Percentiles rank a stretch among this genome's conserved stretches.
Evolutionary conservation across 53 echinoderm and acorn worm genomes (phyloP).

Genomic region (Apostichopus leukothele): DNA sequence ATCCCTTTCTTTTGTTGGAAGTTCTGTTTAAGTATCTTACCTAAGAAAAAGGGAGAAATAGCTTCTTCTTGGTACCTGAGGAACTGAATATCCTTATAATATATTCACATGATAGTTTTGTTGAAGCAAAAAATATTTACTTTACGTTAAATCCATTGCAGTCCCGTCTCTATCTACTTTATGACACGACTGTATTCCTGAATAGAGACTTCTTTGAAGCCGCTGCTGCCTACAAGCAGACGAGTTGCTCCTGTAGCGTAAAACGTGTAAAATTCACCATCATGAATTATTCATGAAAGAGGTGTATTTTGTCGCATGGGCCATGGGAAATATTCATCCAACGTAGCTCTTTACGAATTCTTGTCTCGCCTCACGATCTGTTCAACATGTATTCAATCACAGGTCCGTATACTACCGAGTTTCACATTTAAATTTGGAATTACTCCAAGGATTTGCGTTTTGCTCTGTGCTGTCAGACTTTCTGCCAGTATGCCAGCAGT

Average conservation of each 20-base stretch:
- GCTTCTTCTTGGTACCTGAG: too few relatives aligned
- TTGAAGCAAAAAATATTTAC: too few relatives aligned
- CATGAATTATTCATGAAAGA: conserved; percentile 20
- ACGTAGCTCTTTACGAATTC: not conserved
- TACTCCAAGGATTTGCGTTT: not conserved
- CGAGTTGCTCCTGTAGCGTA: not conserved
- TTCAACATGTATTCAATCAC: not conserved
- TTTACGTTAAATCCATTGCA: too few relatives aligned
- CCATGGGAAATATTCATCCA: too few relatives aligned
- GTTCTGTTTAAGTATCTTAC: too few relatives aligned
- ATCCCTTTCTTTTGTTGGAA: too few relatives aligned
- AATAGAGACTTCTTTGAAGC: too few relatives aligned
- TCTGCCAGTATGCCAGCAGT: not conserved
- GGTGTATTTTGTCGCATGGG: not conserved
- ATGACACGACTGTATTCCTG: too few relatives aligned
- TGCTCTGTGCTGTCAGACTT: not conserved
- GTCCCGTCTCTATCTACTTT: too few relatives aligned
- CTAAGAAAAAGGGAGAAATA: too few relatives aligned
- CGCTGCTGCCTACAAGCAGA: not conserved
- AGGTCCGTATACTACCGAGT: not conserved
- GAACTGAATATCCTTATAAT: too few relatives aligned
- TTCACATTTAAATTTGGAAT: not conserved
- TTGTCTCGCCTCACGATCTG: not conserved
- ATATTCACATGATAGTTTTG: too few relatives aligned
- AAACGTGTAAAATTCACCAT: conserved; percentile 24